A percentile compares a stretch with the other conserved stretches of the same genome.
Evolutionary conservation across 2,888 invertebrate species (phyloP).

Genomic region (Orchesellides sinensis): DNA sequence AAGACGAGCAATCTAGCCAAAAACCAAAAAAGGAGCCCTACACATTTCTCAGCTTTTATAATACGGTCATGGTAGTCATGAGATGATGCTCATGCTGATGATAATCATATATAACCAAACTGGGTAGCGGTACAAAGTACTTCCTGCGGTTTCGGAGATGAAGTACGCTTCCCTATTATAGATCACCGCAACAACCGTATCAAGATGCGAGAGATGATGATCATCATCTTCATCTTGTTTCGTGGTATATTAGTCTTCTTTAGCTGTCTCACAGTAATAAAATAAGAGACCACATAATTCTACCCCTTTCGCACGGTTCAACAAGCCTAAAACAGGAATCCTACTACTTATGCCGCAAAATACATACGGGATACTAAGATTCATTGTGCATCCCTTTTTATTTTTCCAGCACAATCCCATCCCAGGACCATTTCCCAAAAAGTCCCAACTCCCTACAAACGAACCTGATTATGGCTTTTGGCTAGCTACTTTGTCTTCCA

Average conservation of each 20-base stretch:
- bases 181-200: slow-evolving; percentile 31
- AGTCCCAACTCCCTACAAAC: too few species aligned
- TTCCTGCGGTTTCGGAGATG: not conserved
- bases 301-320: slow-evolving; percentile 1
- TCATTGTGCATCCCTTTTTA: too few species aligned
- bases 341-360: not conserved
- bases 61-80: not conserved
- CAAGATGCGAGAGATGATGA: slow-evolving; percentile 21
- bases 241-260: slow-evolving; percentile 11
- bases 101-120: not conserved
- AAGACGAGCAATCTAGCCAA: slow-evolving; percentile 7
- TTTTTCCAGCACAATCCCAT: too few species aligned
- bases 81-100: not conserved
- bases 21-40: too few species aligned
- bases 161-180: not conserved
- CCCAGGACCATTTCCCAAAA: not conserved
- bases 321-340: not conserved
- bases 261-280: slow-evolving; percentile 14
- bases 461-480: not conserved
- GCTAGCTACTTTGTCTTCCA: not conserved
- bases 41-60: too few species aligned
- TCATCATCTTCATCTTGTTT: slow-evolving; percentile 13
- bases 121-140: too few species aligned
- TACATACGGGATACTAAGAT: not conserved
- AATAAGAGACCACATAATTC: slow-evolving; percentile 19